Conservation (phyloP, 37 sponge, comb jelly and placozoan genomes). For the Lycopodina hypogea region DNA sequence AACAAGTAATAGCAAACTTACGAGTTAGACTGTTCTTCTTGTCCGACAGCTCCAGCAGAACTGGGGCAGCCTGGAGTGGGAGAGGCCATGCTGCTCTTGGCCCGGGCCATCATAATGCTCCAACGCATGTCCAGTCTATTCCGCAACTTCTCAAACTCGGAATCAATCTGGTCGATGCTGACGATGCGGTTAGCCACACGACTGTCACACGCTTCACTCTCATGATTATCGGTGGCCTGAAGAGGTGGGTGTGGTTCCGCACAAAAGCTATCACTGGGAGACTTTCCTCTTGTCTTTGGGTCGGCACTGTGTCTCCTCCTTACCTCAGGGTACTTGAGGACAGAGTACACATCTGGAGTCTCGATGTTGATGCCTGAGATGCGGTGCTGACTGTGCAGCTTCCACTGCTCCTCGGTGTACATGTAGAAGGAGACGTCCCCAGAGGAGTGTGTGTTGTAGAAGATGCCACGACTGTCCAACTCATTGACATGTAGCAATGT, state of each 20-base stretch:
- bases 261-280: too few species aligned
- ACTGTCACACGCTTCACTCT: background rate
- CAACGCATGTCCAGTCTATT: background rate
- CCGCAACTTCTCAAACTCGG: conserved; percentile 20
- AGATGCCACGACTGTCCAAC: conserved; percentile 25
- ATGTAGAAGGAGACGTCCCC: conserved; percentile 1
- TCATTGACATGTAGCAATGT: conserved; percentile 57
- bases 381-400: background rate
- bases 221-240: too few species aligned
- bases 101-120: background rate
- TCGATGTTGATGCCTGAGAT: conserved; percentile 44
- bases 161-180: conserved; percentile 27
- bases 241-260: too few species aligned
- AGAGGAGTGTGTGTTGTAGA: background rate
- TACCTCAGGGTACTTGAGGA: conserved; percentile 47
- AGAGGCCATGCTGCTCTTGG: too few species aligned
- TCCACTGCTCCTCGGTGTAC: conserved; percentile 35
- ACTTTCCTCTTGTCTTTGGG: background rate
- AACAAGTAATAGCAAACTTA: too few species aligned
- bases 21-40: too few species aligned
- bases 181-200: conserved; percentile 15
- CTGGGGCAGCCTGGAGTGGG: too few species aligned
- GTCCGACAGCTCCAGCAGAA: too few species aligned
- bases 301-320: background rate
- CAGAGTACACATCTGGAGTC: conserved; percentile 52